phyloP scores from a whole-genome alignment of 1,140 invertebrate genomes.

The Heliothis subflexa region DNA sequence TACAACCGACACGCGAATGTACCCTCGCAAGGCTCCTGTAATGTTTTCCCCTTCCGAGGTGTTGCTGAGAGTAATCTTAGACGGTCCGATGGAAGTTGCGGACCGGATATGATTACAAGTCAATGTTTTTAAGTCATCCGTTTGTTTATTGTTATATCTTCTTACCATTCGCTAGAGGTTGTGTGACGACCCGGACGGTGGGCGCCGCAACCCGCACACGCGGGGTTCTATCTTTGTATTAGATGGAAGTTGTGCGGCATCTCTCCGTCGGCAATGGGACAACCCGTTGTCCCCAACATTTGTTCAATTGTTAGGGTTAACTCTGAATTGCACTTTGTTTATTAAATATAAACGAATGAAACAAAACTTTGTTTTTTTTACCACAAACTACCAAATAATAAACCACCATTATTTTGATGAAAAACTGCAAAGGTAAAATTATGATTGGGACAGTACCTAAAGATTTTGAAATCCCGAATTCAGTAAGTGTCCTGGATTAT shows the following conservation, averaged over 20 bases:
- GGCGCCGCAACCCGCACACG: constrained; percentile 53
- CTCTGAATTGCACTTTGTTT: constrained; percentile 86
- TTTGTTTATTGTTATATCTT: constrained; percentile 66
- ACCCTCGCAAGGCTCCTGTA: constrained; percentile 73
- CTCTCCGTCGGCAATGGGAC: constrained; percentile 69
- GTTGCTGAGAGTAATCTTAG: constrained; percentile 67
- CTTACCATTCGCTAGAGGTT: constrained; percentile 67
- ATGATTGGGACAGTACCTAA: background rate
- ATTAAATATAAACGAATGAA: constrained; percentile 86
- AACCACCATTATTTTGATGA: too few relatives aligned
- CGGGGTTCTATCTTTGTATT: constrained; percentile 60
- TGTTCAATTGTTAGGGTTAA: constrained; percentile 86
- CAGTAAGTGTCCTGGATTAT: background rate
- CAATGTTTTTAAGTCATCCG: constrained; percentile 71
- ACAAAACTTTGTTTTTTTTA: constrained; percentile 71
- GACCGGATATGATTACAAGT: constrained; percentile 71
- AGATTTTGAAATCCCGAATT: too few relatives aligned
- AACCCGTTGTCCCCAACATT: constrained; percentile 74
- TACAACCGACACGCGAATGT: constrained; percentile 73
- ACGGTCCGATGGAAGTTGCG: constrained; percentile 83
- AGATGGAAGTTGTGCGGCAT: constrained; percentile 62
- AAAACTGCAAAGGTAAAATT: too few relatives aligned
- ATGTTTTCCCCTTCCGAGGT: constrained; percentile 78
- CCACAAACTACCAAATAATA: background rate
- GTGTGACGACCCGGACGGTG: constrained; percentile 67